Percentiles rank a stretch among this genome's conserved stretches.
These are phyloP conservation scores for Dicroscelio sp. DNA, from an alignment of 2,888 invertebrate species.

Conservation along the genomic window DNA sequence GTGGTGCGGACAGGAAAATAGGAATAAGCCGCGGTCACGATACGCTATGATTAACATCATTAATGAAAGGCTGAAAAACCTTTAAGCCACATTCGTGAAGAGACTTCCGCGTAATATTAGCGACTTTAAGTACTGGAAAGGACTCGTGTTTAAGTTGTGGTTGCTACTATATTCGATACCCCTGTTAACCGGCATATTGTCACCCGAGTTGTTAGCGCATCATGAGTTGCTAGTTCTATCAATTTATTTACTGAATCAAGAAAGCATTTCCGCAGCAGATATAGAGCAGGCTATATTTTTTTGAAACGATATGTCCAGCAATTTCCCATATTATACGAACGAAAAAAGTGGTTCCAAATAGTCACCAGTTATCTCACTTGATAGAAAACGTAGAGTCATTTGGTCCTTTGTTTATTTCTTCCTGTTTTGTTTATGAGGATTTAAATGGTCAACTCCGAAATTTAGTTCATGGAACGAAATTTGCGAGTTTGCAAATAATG, in stretches of 20 bases:
- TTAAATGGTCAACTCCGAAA: background rate
- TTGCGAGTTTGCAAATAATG: background rate
- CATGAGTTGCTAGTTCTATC: background rate
- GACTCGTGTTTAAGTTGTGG: conserved; percentile 65
- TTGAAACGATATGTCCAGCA: background rate
- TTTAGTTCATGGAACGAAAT: background rate
- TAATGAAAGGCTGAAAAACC: conserved; percentile 47
- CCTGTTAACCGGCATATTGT: background rate
- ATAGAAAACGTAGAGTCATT: background rate
- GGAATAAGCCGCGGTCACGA: background rate
- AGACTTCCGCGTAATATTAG: conserved; percentile 69
- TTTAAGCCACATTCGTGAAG: conserved; percentile 74
- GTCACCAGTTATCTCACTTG: background rate
- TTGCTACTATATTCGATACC: background rate
- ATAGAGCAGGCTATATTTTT: background rate
- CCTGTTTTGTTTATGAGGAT: background rate
- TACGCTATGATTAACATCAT: conserved; percentile 42
- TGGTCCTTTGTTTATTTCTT: background rate
- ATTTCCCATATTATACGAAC: background rate
- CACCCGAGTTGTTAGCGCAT: background rate
- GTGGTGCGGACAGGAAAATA: conserved; percentile 61
- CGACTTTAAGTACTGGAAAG: conserved; percentile 81
- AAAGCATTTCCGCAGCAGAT: background rate
- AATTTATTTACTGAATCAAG: background rate
- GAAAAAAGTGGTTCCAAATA: background rate